phyloP scores from a whole-genome alignment of 92 coral and sea anemone genomes.

The Palythoa grandiflora region DNA sequence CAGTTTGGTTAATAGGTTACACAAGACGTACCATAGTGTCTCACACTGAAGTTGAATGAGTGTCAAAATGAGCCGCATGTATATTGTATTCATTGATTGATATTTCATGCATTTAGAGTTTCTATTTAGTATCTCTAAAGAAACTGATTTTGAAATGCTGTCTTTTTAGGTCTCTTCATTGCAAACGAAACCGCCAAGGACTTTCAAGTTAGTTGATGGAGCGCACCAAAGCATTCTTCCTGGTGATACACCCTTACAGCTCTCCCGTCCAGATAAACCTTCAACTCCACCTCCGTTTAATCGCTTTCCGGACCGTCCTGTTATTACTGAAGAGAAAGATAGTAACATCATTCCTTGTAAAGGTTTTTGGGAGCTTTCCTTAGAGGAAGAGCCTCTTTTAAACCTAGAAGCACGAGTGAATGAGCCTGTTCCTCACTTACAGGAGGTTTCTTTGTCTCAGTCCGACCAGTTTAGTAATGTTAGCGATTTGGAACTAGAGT shows the following conservation, averaged over 20 bases:
- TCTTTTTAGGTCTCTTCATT: background rate
- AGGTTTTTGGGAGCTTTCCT: background rate
- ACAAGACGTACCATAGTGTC: too few species aligned
- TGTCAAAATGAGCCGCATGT: background rate
- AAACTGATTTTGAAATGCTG: background rate
- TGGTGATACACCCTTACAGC: background rate
- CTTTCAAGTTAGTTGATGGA: background rate
- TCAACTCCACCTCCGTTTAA: background rate
- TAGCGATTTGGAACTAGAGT: slow-evolving; percentile 38
- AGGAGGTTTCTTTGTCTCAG: background rate
- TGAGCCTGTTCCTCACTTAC: background rate
- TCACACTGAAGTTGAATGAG: too few species aligned
- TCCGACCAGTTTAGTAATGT: slow-evolving; percentile 17
- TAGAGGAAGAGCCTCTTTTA: slow-evolving; percentile 19
- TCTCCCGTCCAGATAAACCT: background rate
- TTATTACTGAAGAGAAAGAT: background rate
- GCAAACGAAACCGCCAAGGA: background rate
- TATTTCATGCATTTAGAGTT: too few species aligned
- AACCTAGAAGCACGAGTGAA: background rate
- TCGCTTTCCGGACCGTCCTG: background rate
- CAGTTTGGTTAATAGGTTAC: too few species aligned
- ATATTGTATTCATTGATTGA: too few species aligned
- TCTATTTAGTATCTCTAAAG: background rate
- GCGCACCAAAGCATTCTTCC: slow-evolving; percentile 2
- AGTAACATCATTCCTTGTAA: background rate